These are phyloP conservation scores for Paramisgurnus dabryanus DNA, from an alignment of 2,113 vertebrate species.

Conservation along the genomic window DNA sequence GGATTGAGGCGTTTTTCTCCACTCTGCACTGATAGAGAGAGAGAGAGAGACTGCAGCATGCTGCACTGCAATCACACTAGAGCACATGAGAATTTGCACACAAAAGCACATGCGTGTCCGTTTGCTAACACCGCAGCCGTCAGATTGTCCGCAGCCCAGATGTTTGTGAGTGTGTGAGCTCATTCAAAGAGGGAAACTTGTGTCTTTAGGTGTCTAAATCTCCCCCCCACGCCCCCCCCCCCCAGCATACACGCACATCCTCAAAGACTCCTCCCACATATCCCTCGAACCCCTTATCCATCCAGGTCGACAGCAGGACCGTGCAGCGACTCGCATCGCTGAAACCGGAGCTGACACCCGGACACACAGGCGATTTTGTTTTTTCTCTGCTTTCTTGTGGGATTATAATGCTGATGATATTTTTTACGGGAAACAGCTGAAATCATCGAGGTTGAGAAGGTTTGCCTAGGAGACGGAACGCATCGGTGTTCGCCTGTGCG, in stretches of 20 bases:
- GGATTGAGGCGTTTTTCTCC: constrained; percentile 69
- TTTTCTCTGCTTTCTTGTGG: constrained; percentile 11
- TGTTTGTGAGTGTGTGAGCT: constrained; percentile 54
- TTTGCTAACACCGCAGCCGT: constrained; percentile 17
- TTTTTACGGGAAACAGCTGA: background rate
- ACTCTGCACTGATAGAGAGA: constrained; percentile 59
- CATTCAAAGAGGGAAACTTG: constrained; percentile 66
- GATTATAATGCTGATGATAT: constrained; percentile 26
- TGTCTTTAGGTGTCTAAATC: constrained; percentile 60
- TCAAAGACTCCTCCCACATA: constrained; percentile 61
- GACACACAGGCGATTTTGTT: constrained; percentile 13
- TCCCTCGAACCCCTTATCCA: constrained; percentile 55
- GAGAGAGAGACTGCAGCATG: constrained; percentile 78
- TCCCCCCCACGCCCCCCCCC: background rate
- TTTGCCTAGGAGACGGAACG: constrained; percentile 19
- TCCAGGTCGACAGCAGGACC: constrained; percentile 71
- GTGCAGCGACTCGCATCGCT: constrained; percentile 64
- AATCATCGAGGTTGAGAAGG: background rate
- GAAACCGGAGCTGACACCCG: constrained; percentile 62
- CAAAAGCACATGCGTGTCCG: constrained; percentile 41
- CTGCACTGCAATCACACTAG: constrained; percentile 77
- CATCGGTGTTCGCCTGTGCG: constrained; percentile 17
- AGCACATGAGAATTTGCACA: constrained; percentile 58
- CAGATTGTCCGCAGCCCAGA: constrained; percentile 34
- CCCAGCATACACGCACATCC: constrained; percentile 14